Conservation (phyloP, 2,888 invertebrate species). For the Tiphia femorata region DNA sequence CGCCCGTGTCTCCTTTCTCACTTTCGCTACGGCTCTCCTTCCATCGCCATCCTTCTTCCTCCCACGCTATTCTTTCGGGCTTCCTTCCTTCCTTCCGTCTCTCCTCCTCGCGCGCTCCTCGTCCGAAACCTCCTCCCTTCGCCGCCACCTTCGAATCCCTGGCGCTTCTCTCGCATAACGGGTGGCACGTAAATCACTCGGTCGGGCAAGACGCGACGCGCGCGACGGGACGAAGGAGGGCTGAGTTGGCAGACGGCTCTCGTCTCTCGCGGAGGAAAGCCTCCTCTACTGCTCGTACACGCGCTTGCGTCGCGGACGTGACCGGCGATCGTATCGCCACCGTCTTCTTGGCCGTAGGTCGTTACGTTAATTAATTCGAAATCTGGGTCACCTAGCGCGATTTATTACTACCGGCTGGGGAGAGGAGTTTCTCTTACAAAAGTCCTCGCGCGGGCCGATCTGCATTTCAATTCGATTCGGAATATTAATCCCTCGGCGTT, state of each 20-base stretch:
- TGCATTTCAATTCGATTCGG: too few species aligned
- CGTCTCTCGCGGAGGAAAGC: slow-evolving; percentile 3
- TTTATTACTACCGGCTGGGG: slow-evolving; percentile 1
- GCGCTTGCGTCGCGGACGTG: background rate
- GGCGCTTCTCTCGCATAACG: slow-evolving; percentile 14
- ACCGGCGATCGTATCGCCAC: background rate
- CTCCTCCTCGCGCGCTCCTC: slow-evolving; percentile 6
- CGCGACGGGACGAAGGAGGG: background rate
- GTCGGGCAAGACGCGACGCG: background rate
- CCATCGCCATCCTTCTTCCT: slow-evolving; percentile 1
- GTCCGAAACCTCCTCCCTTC: slow-evolving; percentile 11
- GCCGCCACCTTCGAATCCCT: slow-evolving; percentile 26
- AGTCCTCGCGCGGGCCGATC: too few species aligned
- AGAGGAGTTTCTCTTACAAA: background rate
- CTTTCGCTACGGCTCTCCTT: slow-evolving; percentile 18
- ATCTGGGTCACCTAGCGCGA: slow-evolving; percentile 1
- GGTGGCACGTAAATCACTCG: slow-evolving; percentile 14
- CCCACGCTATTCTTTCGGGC: too few species aligned
- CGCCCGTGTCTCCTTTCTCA: slow-evolving; percentile 21
- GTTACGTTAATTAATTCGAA: background rate
- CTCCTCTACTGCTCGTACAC: background rate
- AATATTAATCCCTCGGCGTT: too few species aligned
- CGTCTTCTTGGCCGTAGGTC: background rate
- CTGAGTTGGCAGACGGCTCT: background rate
- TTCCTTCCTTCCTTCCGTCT: too few species aligned